Evolutionary conservation across 2,113 vertebrate genomes (phyloP).

Genomic region (Thamnaconus septentrionalis): DNA sequence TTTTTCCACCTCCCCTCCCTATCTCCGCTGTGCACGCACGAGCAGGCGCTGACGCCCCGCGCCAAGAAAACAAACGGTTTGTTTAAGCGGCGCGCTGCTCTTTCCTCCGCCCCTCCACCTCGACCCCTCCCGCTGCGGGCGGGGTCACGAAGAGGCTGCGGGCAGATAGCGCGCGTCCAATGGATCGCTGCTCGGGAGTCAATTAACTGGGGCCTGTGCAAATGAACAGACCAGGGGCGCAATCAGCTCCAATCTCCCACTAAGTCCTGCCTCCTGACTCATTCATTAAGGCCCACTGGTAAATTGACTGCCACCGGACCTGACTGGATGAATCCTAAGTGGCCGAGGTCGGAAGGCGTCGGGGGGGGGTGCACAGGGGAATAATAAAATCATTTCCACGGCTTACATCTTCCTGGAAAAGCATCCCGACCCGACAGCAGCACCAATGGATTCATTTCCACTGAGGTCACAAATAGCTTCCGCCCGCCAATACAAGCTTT

Average conservation of each 20-base stretch:
- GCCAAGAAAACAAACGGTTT: slow-evolving; percentile 45
- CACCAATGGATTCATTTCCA: too few species aligned
- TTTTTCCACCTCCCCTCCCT: background rate
- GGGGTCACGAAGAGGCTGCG: slow-evolving; percentile 52
- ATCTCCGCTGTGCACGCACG: slow-evolving; percentile 29
- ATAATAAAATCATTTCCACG: slow-evolving; percentile 29
- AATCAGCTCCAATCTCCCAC: slow-evolving; percentile 69
- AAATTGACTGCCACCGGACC: slow-evolving; percentile 63
- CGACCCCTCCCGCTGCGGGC: slow-evolving; percentile 25
- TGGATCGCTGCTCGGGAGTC: slow-evolving; percentile 66
- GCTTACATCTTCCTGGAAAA: background rate
- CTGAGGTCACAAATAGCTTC: too few species aligned
- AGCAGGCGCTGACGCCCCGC: slow-evolving; percentile 4
- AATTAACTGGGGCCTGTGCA: slow-evolving; percentile 66
- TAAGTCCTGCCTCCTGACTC: slow-evolving; percentile 59
- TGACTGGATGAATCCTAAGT: slow-evolving; percentile 62
- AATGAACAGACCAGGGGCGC: slow-evolving; percentile 70
- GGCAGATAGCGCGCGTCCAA: slow-evolving; percentile 63
- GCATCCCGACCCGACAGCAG: too few species aligned
- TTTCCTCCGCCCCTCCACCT: slow-evolving; percentile 17
- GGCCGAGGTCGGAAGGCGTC: slow-evolving; percentile 13
- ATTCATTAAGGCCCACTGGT: slow-evolving; percentile 55
- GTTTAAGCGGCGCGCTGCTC: slow-evolving; percentile 53
- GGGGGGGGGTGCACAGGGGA: slow-evolving; percentile 11
- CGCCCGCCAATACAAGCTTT: too few species aligned